phyloP scores from a whole-genome alignment of 2,113 vertebrate genomes.

The Pampusana beccarii region DNA sequence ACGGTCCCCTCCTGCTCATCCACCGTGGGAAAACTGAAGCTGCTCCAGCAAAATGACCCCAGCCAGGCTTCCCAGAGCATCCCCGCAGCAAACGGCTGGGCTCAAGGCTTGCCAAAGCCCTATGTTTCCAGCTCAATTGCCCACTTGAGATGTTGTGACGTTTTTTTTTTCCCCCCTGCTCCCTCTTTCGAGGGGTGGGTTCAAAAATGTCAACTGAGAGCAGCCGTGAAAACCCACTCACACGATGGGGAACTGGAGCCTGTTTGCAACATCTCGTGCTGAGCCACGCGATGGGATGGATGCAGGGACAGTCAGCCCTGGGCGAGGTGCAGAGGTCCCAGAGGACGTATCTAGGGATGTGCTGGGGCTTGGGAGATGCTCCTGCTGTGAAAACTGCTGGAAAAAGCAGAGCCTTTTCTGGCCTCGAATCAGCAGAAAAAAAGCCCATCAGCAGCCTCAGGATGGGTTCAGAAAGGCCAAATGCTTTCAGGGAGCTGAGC shows the following conservation, averaged over 20 bases:
- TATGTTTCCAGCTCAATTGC: rapidly evolving
- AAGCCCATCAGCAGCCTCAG: rapidly evolving
- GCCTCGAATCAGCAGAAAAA: background rate
- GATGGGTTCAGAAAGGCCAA: rapidly evolving
- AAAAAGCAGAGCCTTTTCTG: background rate
- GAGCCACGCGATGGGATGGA: rapidly evolving
- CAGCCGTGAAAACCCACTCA: rapidly evolving
- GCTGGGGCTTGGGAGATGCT: background rate
- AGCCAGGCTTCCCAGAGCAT: background rate
- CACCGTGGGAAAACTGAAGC: background rate
- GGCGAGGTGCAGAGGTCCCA: rapidly evolving
- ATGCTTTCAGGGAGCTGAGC: background rate
- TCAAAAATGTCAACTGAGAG: background rate
- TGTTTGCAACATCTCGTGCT: rapidly evolving
- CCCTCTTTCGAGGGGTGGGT: background rate
- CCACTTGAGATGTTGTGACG: background rate
- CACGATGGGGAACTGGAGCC: rapidly evolving
- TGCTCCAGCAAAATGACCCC: background rate
- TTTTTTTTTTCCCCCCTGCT: background rate
- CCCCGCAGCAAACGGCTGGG: rapidly evolving
- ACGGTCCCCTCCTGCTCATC: background rate
- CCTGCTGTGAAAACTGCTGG: background rate
- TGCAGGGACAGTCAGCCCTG: background rate
- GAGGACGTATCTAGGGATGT: background rate
- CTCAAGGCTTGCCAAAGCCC: background rate